Base-by-base conservation (phyloP, 2,797 vertebrate species). In the Arremon aurantiirostris region DNA sequence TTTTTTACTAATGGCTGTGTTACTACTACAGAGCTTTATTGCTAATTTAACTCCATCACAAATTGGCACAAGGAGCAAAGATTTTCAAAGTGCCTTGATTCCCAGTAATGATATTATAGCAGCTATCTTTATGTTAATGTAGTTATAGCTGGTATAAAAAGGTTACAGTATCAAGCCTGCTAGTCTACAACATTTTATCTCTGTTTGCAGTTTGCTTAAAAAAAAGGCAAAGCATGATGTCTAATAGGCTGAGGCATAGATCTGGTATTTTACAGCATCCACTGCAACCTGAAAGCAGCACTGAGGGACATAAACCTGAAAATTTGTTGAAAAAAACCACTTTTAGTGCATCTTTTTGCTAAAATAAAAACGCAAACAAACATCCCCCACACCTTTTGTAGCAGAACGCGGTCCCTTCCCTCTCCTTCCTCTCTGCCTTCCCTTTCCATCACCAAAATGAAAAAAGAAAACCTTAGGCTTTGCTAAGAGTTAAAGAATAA, bases 191-290 rank as follows among this genome's bases (percentile, higher is more conserved):
- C 34, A 84, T 96, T 97, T 90, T 91, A 77, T 96, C 94, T 94
- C 66, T 39, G n/a, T 94, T 97, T 96, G 86, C 73, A 93, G 86
- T 94, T 94, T 95, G 89, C 88, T 96, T 96, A 41, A 76, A 90
- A 96, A 96, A 94, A 57, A 37, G 57, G 27, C n/a, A 92, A 96
- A 44, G 21, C 80, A 52, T 53, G 55, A 73, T 87, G 68, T 92
- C 84, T 96, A 46, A 94, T 77, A 76, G 83, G 81, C 73, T 95
- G 78, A 93, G 73, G 65, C 66, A 64, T 46, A 86, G 84, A 87
- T 92, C 81, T 91, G 85, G 68, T 80, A 71, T 94, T 95, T 96
- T 93, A 87, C 91, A 70, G 76, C 83, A 82, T 81, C 92, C 87
- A 77, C 93, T 89, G 78, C 79, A 95, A 80, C 79, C 89, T 82